Evolutionary conservation across 1,140 invertebrate genomes (phyloP), one percentile per base, ranked within the genome.

Genomic region (Lasioglossum albipes): DNA sequence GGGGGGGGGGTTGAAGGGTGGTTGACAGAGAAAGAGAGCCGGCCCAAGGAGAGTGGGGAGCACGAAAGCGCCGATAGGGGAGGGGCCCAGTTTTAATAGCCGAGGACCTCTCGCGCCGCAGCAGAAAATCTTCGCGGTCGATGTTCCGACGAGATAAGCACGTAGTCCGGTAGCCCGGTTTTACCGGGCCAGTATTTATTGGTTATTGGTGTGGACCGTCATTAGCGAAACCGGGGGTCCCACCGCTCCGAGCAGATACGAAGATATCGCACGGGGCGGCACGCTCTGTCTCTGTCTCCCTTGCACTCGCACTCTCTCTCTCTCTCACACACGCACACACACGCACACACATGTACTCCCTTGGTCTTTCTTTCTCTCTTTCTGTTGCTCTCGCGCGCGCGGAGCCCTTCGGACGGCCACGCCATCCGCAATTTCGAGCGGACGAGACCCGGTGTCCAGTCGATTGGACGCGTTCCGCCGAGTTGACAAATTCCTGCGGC

Each of bases 131-230:
- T 84, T 83, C 78, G 65, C 77, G 73, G 81, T 67, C 72, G 84
- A 90, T 90, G 82, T 90, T 83, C 72, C 81, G 70, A 62, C 80
- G 64, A 89, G 90, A 91, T 90, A 90, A 83, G 85, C 82, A 90
- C 89, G 90, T 90, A 91, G 87, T 89, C 84, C 89, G 87, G 90
- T 90, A 91, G 90, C 89, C 86, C 85, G 88, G 80, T 89, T 89
- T 90, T 90, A 90, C 88, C 86, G 88, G 86, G 86, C 86, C 88
- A 90, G 90, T 90, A 91, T 90, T 91, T 90, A 91, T 91, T 90
- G 90, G 89, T 90, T 91, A 91, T 91, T 91, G 89, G 88, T 88
- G 88, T 78, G 89, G 81, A 88, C 89, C 89, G 87, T 90, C 89
- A 91, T 91, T 91, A 91, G 89, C 87, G 84, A 83, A 72, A 84